Conservation (phyloP, 2,113 vertebrate genomes). For the Tetrax tetrax region DNA sequence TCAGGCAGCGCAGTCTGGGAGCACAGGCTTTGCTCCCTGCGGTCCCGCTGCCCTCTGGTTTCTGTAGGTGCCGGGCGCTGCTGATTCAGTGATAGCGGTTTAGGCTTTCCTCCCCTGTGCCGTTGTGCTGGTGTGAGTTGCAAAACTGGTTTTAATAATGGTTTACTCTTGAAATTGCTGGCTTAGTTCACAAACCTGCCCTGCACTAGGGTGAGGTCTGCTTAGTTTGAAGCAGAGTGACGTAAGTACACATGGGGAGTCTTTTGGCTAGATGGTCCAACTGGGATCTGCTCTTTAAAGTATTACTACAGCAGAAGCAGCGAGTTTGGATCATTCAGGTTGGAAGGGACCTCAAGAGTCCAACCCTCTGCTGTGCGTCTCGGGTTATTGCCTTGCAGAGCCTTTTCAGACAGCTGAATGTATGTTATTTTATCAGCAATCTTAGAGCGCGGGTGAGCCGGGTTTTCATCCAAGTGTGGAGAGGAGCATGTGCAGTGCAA, state of each 20-base stretch:
- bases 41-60: background rate
- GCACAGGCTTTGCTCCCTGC: background rate
- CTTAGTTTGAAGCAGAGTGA: background rate
- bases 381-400: background rate
- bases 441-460: background rate
- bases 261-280: background rate
- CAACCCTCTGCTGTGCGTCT: background rate
- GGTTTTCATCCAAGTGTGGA: background rate
- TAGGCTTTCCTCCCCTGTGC: background rate
- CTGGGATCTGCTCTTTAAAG: background rate
- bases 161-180: background rate
- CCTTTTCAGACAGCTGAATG: background rate
- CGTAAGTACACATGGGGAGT: background rate
- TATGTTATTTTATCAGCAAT: background rate
- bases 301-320: background rate
- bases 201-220: too few relatives aligned
- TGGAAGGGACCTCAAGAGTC: background rate
- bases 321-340: too few relatives aligned
- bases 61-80: fast-evolving
- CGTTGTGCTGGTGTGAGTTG: background rate
- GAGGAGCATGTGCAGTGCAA: background rate
- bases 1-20: background rate
- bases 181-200: background rate
- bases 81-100: fast-evolving
- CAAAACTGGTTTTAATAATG: background rate